Base-by-base conservation (phyloP, 2,797 vertebrate genomes). In the Semotilus atromaculatus region DNA sequence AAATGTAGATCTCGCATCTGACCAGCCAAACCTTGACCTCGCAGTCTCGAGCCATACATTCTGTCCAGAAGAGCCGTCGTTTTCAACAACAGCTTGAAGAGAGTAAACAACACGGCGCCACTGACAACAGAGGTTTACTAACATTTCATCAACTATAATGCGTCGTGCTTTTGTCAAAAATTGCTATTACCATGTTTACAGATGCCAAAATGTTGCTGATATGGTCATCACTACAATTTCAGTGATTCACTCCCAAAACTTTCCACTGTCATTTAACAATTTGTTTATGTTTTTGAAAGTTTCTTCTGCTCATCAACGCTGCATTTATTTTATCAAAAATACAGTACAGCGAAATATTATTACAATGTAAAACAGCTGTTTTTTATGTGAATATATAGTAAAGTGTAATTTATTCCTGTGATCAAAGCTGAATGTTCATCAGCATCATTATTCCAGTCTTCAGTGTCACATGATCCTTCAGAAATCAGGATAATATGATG, bases 51-150 rank as follows among this genome's bases (percentile, higher is more conserved):
- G 45, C 71, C 71, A 31, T 73, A 31, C 48, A 2, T 21, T 73
- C 8, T 21, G 11, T 13, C 8, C 45, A 13, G 43, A 73, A 10
- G 31, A 1, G 11, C 14, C 2, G 4, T 26, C 16, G 26, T 9
- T 26, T 45, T 18, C 29, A 31, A 73, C 45, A 74, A 53, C 72
- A 74, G 72, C 29, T 53, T 74, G 72, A 74, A 21, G 19, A 34
- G 45, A 21, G 6, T 53, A 74, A 74, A 74, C 72, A 74, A 6
- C 45, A 51, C 5, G 72, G 71, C 72, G 45, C 72, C 72, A 74
- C 72, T 53, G 48, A 53, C 72, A 21, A 34, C 48, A 14, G 48
- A 74, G 72, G 19, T 53, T 74, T 53, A 74, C 72, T 36, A 53
- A 74, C 72, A 74, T 53, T 31, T 74, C 48, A 23, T 7, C 29